phyloP scores from a whole-genome alignment of 2,797 vertebrate genomes.

The Oreochromis grahami region DNA sequence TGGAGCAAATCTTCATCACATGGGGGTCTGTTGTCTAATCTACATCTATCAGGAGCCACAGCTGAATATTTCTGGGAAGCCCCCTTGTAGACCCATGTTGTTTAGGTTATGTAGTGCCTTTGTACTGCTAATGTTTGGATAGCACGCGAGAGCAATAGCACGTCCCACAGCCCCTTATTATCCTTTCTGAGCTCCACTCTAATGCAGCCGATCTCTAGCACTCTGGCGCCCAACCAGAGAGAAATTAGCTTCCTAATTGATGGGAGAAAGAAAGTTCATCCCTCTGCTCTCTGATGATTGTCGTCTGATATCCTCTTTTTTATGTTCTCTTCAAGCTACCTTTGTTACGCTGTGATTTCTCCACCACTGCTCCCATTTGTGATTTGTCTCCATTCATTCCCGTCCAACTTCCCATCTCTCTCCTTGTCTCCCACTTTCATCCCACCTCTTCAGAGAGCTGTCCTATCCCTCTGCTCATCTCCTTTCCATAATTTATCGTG shows the following conservation, averaged over 20 bases:
- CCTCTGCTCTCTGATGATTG: constrained; percentile 1
- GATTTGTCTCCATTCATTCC: constrained; percentile 30
- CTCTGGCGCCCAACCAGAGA: constrained; percentile 19
- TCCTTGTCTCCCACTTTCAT: constrained; percentile 18
- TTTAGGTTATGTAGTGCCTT: constrained; percentile 9
- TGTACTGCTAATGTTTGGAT: constrained; percentile 30
- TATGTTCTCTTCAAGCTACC: neutral
- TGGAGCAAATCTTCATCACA: neutral
- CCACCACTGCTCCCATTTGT: neutral
- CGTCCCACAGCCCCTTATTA: constrained; percentile 22
- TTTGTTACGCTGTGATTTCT: neutral
- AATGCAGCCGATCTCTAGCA: constrained; percentile 8
- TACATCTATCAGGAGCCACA: constrained; percentile 1
- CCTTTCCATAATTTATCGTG: constrained; percentile 54
- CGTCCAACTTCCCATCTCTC: neutral
- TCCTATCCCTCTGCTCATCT: constrained; percentile 20
- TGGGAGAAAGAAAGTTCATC: constrained; percentile 41
- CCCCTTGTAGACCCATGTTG: constrained; percentile 7
- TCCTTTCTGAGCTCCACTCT: constrained; percentile 29
- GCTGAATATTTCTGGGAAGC: neutral
- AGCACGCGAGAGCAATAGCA: constrained; percentile 2
- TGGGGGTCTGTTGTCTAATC: neutral
- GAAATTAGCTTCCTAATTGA: constrained; percentile 43
- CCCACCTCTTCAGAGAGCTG: constrained; percentile 33
- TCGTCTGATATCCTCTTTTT: constrained; percentile 8